phyloP scores from a whole-genome alignment of 2,113 vertebrate genomes.

The Mesitornis unicolor region DNA sequence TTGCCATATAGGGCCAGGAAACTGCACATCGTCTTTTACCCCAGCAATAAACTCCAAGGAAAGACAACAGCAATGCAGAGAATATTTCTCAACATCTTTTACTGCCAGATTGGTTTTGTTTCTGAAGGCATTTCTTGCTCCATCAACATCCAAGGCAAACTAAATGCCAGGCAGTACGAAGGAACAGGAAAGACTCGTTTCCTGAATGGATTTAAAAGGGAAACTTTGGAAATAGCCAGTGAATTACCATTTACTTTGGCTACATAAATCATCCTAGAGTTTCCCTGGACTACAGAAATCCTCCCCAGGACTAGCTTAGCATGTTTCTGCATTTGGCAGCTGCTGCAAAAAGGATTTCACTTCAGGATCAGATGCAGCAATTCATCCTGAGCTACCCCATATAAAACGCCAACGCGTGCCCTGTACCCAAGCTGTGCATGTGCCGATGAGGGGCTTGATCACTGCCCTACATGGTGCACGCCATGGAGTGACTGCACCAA shows the following conservation, averaged over 20 bases:
- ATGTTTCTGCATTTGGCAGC: not conserved
- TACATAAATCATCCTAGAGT: not conserved
- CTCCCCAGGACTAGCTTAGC: not conserved
- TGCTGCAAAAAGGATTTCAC: not conserved
- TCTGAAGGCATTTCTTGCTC: not conserved
- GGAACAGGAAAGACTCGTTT: not conserved
- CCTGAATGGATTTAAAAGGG: not conserved
- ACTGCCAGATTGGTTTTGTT: not conserved
- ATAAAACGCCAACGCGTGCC: accelerated
- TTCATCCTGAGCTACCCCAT: accelerated
- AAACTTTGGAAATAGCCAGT: not conserved
- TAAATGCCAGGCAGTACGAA: not conserved
- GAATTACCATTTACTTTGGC: not conserved
- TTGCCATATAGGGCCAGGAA: not conserved
- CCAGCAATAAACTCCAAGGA: not conserved
- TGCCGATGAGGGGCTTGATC: too few species aligned
- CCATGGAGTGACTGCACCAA: accelerated
- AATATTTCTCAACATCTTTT: not conserved
- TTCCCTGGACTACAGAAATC: not conserved
- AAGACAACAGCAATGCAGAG: not conserved
- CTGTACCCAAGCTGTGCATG: accelerated
- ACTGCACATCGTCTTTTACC: not conserved
- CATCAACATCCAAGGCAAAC: not conserved
- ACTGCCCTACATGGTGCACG: too few species aligned
- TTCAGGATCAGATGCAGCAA: accelerated